Conservation (phyloP, 2,888 invertebrate genomes). For the Holacanthella duospinosa region DNA sequence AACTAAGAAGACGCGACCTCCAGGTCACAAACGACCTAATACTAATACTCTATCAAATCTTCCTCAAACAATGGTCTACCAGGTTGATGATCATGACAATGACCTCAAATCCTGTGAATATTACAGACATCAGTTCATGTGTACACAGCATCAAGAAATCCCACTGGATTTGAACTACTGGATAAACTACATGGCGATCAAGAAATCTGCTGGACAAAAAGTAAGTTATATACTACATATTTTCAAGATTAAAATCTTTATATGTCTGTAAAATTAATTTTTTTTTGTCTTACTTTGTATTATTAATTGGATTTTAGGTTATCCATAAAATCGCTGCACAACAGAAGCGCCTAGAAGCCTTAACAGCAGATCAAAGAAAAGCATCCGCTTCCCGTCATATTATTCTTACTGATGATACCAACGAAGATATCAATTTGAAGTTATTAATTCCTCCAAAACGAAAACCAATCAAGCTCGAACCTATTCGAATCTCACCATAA, state of each 20-base stretch:
- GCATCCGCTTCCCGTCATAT: too few relatives aligned
- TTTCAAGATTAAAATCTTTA: too few relatives aligned
- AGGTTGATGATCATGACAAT: background rate
- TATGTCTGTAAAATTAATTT: too few relatives aligned
- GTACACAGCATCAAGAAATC: constrained; percentile 13
- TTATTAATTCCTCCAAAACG: constrained; percentile 13
- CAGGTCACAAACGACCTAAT: background rate
- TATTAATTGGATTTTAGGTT: constrained; percentile 20
- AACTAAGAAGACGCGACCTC: background rate
- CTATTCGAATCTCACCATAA: background rate
- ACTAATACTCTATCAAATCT: background rate
- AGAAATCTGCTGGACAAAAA: constrained; percentile 33
- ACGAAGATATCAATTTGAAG: too few relatives aligned
- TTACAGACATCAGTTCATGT: constrained; percentile 24
- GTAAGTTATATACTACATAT: too few relatives aligned
- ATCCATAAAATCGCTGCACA: constrained; percentile 29
- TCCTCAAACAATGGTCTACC: background rate
- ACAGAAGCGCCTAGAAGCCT: constrained; percentile 29
- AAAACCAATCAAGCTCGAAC: constrained; percentile 10
- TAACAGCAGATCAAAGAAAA: background rate
- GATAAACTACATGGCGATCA: constrained; percentile 21
- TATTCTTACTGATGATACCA: too few relatives aligned
- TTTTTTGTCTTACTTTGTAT: background rate
- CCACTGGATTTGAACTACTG: constrained; percentile 11
- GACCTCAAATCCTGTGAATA: constrained; percentile 22